phyloP scores from a whole-genome alignment of 2,113 vertebrate species.

The Machaerirhynchus nigripectus region DNA sequence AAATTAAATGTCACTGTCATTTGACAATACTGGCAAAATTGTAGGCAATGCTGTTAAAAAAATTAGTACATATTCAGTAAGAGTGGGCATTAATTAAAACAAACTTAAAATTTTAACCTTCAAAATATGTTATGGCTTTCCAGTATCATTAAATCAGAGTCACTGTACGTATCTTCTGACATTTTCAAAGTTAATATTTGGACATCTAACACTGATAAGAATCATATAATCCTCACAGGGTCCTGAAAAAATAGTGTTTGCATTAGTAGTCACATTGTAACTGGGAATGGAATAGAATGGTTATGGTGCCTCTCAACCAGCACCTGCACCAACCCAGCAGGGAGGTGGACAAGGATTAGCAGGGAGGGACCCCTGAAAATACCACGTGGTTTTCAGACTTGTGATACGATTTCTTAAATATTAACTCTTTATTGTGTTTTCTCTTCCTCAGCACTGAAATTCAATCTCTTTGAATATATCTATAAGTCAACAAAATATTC shows the following conservation, averaged over 20 bases:
- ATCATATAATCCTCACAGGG: background rate
- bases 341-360: background rate
- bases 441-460: background rate
- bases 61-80: background rate
- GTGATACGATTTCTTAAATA: background rate
- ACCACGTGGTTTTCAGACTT: background rate
- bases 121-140: background rate
- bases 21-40: background rate
- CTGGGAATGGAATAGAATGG: background rate
- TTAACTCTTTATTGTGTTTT: background rate
- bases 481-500: background rate
- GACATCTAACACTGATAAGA: background rate
- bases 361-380: background rate
- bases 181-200: slow-evolving; percentile 2
- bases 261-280: background rate
- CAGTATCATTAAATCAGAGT: background rate
- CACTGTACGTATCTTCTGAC: background rate
- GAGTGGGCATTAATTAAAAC: background rate
- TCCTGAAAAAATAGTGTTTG: background rate
- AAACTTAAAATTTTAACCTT: background rate
- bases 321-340: fast-evolving
- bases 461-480: background rate
- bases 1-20: background rate
- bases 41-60: background rate
- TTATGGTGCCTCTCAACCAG: background rate